Base-by-base conservation (phyloP, 1,140 invertebrate genomes). In the Harlomillsia oculata region DNA sequence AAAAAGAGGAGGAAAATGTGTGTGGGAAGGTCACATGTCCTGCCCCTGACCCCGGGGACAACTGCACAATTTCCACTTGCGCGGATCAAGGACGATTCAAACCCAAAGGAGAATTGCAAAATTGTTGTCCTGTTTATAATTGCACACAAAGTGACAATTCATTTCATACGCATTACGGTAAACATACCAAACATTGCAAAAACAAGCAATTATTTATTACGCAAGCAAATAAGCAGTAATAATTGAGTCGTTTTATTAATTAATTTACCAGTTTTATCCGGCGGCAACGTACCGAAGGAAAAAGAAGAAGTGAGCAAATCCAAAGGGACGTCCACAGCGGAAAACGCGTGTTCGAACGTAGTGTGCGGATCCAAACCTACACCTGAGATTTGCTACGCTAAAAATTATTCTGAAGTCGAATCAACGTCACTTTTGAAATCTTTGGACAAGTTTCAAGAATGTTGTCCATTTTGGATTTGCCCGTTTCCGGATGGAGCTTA, bases 391-490 rank as follows among this genome's bases (percentile, higher is more conserved):
- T 48, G 45, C 20, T 28, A 32, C 30, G 18, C 45, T 5, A 45
- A n/a, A 1, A n/a, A n/a, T n/a, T n/a, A n/a, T n/a, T 48, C 6
- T 5, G n/a, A 30, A 21, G 25, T 32, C 5, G 20, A 23, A 13
- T 48, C 45, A 20, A 48, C 3, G 13, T 3, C 45, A 3, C 23
- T 48, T 13, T 11, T 32, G 23, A 34, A 34, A 9, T 14, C 28
- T 0, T 34, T 48, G 28, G 29, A 23, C 8, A 11, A 11, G 0
- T 32, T 20, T 2, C 14, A 30, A 20, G 45, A 48, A 30, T 48
- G 45, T 11, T 48, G 45, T 11, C 28, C 45, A 6, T 3, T 48
- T n/a, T 48, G 45, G 45, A 48, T 32, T 21, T 48, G 45, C 9
- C 9, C 13, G 9, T 48, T 48, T 48, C 28, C 20, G 20, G 45